Evolutionary conservation across 2,113 vertebrate genomes (phyloP).

Genomic region (Ia io): DNA sequence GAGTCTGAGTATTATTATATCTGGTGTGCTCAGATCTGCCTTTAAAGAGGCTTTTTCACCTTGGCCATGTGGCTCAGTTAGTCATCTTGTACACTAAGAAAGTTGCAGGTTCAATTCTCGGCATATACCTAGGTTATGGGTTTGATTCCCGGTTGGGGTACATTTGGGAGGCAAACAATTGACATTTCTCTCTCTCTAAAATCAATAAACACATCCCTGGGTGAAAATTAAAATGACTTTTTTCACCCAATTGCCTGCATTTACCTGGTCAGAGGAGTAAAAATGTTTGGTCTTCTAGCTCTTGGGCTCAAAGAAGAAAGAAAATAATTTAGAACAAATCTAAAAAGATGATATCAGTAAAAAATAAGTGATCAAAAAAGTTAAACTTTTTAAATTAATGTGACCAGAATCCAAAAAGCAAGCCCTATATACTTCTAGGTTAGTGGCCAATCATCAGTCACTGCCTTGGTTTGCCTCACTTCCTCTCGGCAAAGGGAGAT

Average conservation of each 20-base stretch:
- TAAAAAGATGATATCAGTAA: conserved; percentile 15
- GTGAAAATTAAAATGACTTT: not conserved
- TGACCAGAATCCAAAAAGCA: conserved; percentile 34
- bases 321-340: not conserved
- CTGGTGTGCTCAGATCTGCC: not conserved
- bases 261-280: not conserved
- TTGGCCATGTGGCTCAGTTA: not conserved
- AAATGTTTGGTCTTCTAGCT: not conserved
- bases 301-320: not conserved
- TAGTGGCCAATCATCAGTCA: conserved; percentile 27
- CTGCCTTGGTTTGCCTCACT: not conserved
- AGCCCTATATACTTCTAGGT: not conserved
- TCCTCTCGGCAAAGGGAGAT: not conserved
- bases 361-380: not conserved
- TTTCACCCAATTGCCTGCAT: not conserved
- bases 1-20: conserved; percentile 21
- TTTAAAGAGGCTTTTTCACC: not conserved
- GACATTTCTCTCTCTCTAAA: not conserved
- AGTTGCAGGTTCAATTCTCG: not conserved
- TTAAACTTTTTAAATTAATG: conserved; percentile 30
- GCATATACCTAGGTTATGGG: not conserved
- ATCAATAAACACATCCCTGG: not conserved
- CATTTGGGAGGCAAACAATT: not conserved
- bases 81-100: not conserved
- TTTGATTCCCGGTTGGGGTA: not conserved